A percentile compares a stretch with the other conserved stretches of the same genome.
These are phyloP conservation scores for Cantharis rufa DNA, from an alignment of 2,888 invertebrate genomes.

Conservation along the genomic window DNA sequence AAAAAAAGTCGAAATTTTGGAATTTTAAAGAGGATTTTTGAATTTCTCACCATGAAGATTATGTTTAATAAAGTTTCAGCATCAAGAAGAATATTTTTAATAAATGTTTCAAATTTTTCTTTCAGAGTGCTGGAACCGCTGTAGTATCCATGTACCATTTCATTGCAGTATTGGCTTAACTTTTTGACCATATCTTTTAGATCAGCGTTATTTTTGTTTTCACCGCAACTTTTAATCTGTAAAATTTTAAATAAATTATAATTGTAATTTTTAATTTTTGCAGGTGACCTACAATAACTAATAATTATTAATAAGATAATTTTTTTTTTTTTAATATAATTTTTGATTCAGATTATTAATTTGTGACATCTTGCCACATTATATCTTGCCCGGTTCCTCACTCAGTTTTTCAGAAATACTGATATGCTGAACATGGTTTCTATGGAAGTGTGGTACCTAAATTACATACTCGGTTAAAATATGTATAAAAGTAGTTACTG, in stretches of 20 bases:
- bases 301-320: too few species aligned
- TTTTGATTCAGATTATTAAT: not conserved
- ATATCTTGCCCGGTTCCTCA: not conserved
- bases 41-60: not conserved
- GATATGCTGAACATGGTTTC: not conserved
- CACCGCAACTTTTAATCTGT: too few species aligned
- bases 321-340: too few species aligned
- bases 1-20: too few species aligned
- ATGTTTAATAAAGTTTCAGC: not conserved
- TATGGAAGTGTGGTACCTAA: not conserved
- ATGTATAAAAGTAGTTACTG: too few species aligned
- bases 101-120: not conserved
- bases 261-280: not conserved
- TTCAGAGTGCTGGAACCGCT: not conserved
- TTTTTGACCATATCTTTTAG: not conserved
- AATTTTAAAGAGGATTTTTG: too few species aligned
- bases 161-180: not conserved
- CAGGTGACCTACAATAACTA: not conserved
- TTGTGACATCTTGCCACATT: not conserved
- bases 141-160: not conserved
- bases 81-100: not conserved
- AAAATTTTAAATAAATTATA: too few species aligned
- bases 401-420: not conserved
- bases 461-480: conserved; percentile 48
- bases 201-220: not conserved